A percentile compares a stretch with the other conserved stretches of the same genome.
Conservation (phyloP, 2,888 invertebrate genomes). For the Mythimna albipuncta region DNA sequence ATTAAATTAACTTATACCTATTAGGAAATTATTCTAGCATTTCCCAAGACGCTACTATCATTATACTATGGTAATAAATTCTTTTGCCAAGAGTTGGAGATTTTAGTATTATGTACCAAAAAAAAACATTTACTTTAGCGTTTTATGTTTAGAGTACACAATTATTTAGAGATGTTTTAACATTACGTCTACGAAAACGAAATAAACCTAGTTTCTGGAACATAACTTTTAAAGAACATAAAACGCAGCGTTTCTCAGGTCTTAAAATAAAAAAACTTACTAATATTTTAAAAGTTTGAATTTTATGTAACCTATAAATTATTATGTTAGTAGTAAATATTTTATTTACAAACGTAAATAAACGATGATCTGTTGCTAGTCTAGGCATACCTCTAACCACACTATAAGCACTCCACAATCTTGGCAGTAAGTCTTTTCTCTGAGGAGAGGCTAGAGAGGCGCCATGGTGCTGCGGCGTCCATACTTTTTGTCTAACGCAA, state of each 20-base stretch:
- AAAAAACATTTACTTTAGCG: neutral
- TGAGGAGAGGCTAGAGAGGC: no score
- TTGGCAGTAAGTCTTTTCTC: no score
- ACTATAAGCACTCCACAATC: no score
- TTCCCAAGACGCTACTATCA: neutral
- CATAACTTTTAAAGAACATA: constrained; percentile 37
- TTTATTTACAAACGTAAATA: constrained; percentile 34
- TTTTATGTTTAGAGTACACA: neutral
- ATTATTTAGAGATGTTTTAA: constrained; percentile 4
- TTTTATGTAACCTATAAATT: constrained; percentile 36
- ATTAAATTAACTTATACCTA: neutral
- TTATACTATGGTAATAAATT: neutral
- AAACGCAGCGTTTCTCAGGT: constrained; percentile 17
- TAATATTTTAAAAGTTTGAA: constrained; percentile 17
- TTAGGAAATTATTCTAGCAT: neutral
- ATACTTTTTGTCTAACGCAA: no score
- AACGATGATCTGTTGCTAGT: constrained; percentile 4
- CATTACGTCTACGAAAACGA: constrained; percentile 3
- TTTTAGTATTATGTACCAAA: neutral
- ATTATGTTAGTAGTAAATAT: constrained; percentile 44
- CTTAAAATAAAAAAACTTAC: constrained; percentile 38
- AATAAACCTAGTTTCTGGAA: constrained; percentile 42
- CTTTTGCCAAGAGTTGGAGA: neutral
- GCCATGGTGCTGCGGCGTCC: no score
- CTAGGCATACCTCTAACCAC: neutral